Percentiles rank a stretch among this genome's conserved stretches.
Conservation (phyloP, 2,888 invertebrate species). For the Enchytraeus crypticus region DNA sequence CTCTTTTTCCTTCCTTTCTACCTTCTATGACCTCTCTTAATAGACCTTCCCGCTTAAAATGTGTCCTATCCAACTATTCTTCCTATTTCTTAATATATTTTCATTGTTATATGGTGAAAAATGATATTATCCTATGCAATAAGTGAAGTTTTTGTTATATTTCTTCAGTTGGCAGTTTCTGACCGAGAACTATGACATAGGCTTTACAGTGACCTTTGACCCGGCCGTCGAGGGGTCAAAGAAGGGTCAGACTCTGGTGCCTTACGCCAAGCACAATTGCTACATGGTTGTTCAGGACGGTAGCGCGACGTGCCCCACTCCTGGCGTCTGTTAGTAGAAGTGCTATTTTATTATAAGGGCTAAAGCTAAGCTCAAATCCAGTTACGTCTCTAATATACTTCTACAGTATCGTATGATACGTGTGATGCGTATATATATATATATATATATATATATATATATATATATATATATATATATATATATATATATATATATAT, state of each 20-base stretch:
- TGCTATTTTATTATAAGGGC: too few species aligned
- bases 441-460: not conserved
- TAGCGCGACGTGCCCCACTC: constrained; percentile 9
- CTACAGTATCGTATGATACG: not conserved
- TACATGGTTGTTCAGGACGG: constrained; percentile 74
- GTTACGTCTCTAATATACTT: not conserved
- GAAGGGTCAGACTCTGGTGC: constrained; percentile 50
- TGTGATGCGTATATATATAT: too few species aligned
- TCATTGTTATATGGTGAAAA: not conserved
- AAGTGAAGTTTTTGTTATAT: not conserved
- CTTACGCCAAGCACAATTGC: constrained; percentile 64
- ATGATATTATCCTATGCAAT: not conserved
- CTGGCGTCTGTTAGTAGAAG: constrained; percentile 25
- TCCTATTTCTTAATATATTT: too few species aligned
- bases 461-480: too few species aligned
- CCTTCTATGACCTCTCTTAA: too few species aligned
- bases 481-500: too few species aligned
- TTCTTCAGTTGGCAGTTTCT: constrained; percentile 73
- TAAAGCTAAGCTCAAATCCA: too few species aligned
- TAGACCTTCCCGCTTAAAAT: too few species aligned
- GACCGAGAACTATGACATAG: constrained; percentile 76
- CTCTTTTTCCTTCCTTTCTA: too few species aligned
- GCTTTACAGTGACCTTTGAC: constrained; percentile 60
- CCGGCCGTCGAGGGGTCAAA: constrained; percentile 10
- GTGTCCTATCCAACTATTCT: too few species aligned